Evolutionary conservation across 2,888 invertebrate species (phyloP), one percentile per base, ranked within the genome.

Genomic region (Morpho deidamia): DNA sequence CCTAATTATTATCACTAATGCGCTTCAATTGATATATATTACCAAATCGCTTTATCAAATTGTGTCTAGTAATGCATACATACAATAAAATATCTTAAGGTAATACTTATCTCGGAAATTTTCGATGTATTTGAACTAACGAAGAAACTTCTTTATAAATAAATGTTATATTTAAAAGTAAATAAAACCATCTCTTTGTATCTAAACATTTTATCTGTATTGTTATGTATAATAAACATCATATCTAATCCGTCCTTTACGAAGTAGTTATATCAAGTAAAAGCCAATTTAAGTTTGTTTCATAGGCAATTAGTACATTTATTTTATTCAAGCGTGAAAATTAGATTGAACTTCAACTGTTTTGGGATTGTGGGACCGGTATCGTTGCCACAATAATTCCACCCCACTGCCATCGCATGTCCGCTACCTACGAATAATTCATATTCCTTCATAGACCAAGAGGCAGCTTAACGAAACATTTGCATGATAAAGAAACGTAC

Each of bases 371-470:
- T 53, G 55, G 57, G 63, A 63, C 43, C 35, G 67, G 23, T 75
- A 74, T 72, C 74, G 70, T 67, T 69, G 57, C 68, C 67, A 74
- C 70, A 74, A 76, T 78, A 77, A 79, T 78, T 81, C 71, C 58
- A 76, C 74, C 76, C 73, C 75, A 79, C 77, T 76, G 79, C 70
- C 71, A 71, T 80, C 77, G 79, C 83, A 78, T 81, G 82, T 76
- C 69, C 70, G 63, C 69, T 65, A 66, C 70, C 70, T 72, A 81
- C 84, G 81, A 88, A 87, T 88, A 87, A 87, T 87, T 87, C 86
- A 88, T 85, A 81, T 70, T 71, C 71, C 78, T 76, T 78, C 76
- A 76, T 74, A 50, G 11, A 23, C 41, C 43, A 42, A 43, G 49
- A 50, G 49, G 23, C 37, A 11, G 7, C 37, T 14, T n/a, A 9